Evolutionary conservation across 23 tunicate species (phyloP).

Genomic region (Halocynthia roretzi): DNA sequence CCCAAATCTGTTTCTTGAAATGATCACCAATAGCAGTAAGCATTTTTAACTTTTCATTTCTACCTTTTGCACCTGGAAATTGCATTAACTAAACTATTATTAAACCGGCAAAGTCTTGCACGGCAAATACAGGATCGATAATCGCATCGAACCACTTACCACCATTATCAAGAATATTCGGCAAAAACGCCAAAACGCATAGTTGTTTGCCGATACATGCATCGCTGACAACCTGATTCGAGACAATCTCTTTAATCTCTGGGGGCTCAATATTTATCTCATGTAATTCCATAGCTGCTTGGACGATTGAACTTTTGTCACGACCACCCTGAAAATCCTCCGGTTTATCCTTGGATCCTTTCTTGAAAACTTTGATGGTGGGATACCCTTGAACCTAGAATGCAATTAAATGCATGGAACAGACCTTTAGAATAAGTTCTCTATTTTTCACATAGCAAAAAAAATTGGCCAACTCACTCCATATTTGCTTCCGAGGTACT

Average conservation of each 20-base stretch:
- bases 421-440: neutral
- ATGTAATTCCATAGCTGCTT: constrained; percentile 78
- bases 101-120: neutral
- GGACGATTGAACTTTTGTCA: constrained; percentile 61
- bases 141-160: neutral
- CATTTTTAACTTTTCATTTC: constrained; percentile 66
- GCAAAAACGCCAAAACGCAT: constrained; percentile 84
- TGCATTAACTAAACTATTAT: too few species aligned
- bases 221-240: constrained; percentile 51
- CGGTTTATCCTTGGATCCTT: constrained; percentile 67
- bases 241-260: constrained; percentile 67
- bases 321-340: constrained; percentile 88
- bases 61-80: constrained; percentile 58
- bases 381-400: constrained; percentile 89
- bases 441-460: too few species aligned
- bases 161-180: constrained; percentile 75
- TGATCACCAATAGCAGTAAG: constrained; percentile 59
- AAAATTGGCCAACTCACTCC: constrained; percentile 36
- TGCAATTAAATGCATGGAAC: neutral
- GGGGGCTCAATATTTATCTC: constrained; percentile 97
- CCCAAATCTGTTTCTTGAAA: constrained; percentile 96
- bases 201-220: constrained; percentile 60
- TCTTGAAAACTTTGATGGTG: constrained; percentile 88
- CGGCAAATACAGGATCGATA: neutral
- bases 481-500: constrained; percentile 62